phyloP scores from a whole-genome alignment of 2,797 vertebrate species.

The Moxostoma hubbsi region DNA sequence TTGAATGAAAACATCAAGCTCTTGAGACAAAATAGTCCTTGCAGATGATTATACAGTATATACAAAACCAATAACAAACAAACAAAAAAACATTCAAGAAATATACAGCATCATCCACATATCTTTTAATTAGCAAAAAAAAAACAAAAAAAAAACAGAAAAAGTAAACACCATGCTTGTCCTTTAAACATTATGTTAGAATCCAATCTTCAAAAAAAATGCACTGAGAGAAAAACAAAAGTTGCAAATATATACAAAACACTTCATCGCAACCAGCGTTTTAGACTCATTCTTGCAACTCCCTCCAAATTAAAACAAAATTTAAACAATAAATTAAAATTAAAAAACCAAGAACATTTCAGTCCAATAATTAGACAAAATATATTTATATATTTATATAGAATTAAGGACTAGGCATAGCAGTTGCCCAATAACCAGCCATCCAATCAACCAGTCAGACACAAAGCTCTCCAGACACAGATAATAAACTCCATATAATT shows the following conservation, averaged over 20 bases:
- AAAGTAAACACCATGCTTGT: slow-evolving; percentile 67
- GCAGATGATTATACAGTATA: slow-evolving; percentile 59
- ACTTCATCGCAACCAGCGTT: slow-evolving; percentile 69
- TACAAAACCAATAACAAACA: slow-evolving; percentile 43
- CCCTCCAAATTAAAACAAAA: slow-evolving; percentile 57
- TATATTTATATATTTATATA: slow-evolving; percentile 73
- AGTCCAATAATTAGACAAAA: slow-evolving; percentile 73
- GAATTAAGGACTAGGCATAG: slow-evolving; percentile 70
- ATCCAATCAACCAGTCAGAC: slow-evolving; percentile 50
- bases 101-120: slow-evolving; percentile 71
- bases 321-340: slow-evolving; percentile 56
- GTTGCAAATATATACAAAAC: slow-evolving; percentile 75
- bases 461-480: slow-evolving; percentile 63
- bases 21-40: slow-evolving; percentile 62
- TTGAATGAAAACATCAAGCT: slow-evolving; percentile 67
- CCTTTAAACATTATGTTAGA: slow-evolving; percentile 66
- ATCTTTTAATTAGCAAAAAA: slow-evolving; percentile 69
- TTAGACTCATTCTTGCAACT: slow-evolving; percentile 61
- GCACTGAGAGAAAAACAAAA: slow-evolving; percentile 69
- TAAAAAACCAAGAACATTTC: slow-evolving; percentile 61
- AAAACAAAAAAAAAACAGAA: slow-evolving; percentile 32
- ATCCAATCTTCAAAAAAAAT: slow-evolving; percentile 65
- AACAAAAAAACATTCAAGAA: slow-evolving; percentile 62
- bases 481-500: slow-evolving; percentile 73
- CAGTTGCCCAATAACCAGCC: slow-evolving; percentile 63